A percentile compares a stretch with the other conserved stretches of the same genome.
Conservation (phyloP, 2,113 vertebrate species). For the Scolopax mira region DNA sequence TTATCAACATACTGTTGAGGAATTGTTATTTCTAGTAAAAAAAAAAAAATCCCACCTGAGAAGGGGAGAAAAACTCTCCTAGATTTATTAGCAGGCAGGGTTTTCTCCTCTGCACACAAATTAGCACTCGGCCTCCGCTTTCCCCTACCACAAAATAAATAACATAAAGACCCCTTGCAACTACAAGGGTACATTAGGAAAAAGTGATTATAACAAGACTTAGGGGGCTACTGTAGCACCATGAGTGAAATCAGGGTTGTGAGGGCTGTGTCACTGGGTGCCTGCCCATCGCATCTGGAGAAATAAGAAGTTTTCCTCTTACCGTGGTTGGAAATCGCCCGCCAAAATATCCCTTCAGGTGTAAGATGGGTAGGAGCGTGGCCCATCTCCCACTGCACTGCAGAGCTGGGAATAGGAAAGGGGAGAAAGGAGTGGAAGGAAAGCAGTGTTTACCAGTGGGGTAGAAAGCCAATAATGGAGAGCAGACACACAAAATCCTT, state of each 20-base stretch:
- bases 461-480: neutral
- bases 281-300: neutral
- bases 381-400: neutral
- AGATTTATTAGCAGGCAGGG: neutral
- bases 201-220: neutral
- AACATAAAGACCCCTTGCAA: neutral
- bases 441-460: neutral
- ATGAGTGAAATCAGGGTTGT: neutral
- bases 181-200: neutral
- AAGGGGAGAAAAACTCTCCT: neutral
- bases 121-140: neutral
- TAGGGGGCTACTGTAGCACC: neutral
- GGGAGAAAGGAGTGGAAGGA: neutral
- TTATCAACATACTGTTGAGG: neutral
- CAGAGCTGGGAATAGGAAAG: neutral
- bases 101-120: neutral
- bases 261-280: rapidly evolving
- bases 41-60: neutral
- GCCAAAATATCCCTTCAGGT: neutral
- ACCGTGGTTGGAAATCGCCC: neutral
- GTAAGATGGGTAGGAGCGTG: neutral
- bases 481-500: rapidly evolving
- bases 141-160: neutral
- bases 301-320: neutral
- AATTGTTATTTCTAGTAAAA: neutral